Conservation (phyloP, 2,888 invertebrate species). For the Cordilura impudica region DNA sequence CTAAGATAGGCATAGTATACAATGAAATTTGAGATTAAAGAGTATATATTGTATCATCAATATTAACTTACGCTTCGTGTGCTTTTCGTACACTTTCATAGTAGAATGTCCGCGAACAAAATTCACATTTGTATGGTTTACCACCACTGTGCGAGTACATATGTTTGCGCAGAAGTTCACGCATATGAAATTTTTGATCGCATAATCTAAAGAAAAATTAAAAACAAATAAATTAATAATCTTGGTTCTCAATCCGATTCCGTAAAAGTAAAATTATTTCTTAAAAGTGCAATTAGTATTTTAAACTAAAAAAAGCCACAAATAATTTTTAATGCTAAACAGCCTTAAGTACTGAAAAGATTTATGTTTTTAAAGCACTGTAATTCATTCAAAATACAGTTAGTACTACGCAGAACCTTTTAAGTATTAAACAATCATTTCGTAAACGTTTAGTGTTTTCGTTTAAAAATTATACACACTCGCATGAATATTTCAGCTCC, state of each 20-base stretch:
- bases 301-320: too few species aligned
- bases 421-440: too few species aligned
- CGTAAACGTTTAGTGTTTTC: too few species aligned
- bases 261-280: too few species aligned
- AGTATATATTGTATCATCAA: background rate
- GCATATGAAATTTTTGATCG: slow-evolving; percentile 71
- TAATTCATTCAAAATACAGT: too few species aligned
- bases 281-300: too few species aligned
- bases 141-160: slow-evolving; percentile 74
- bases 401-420: too few species aligned
- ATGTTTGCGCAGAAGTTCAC: slow-evolving; percentile 74
- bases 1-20: slow-evolving; percentile 27
- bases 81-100: slow-evolving; percentile 74
- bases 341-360: too few species aligned
- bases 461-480: slow-evolving; percentile 68
- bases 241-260: too few species aligned
- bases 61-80: slow-evolving; percentile 72
- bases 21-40: background rate
- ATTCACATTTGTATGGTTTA: slow-evolving; percentile 73
- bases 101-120: slow-evolving; percentile 73
- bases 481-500: slow-evolving; percentile 71
- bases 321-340: too few species aligned
- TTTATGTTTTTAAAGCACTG: too few species aligned
- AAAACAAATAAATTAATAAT: background rate
- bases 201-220: slow-evolving; percentile 68